Conservation (phyloP, 92 coral and sea anemone genomes). For the Zoanthus gigantus region DNA sequence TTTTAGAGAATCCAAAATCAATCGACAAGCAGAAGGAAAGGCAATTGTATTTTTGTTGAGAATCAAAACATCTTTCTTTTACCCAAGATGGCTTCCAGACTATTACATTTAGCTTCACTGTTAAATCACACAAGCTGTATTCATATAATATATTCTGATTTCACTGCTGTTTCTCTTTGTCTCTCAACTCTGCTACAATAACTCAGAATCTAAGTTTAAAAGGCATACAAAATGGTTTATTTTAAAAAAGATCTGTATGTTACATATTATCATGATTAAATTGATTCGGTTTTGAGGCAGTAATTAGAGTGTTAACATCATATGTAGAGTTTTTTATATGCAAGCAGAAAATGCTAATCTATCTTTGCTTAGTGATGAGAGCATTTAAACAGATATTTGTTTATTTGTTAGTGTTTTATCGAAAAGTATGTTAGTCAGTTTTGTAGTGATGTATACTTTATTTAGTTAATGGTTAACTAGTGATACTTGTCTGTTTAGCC, state of each 20-base stretch:
- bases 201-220: background rate
- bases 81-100: slow-evolving; percentile 52
- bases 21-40: background rate
- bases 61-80: slow-evolving; percentile 17
- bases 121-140: slow-evolving; percentile 6
- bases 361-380: background rate
- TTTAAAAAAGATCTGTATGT: slow-evolving; percentile 52
- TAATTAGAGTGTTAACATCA: slow-evolving; percentile 30
- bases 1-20: slow-evolving; percentile 6
- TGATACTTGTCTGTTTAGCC: slow-evolving; percentile 21
- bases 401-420: background rate
- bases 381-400: background rate
- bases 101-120: slow-evolving; percentile 15
- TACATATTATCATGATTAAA: slow-evolving; percentile 51
- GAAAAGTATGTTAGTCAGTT: background rate
- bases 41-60: background rate
- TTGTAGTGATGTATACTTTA: background rate
- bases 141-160: slow-evolving; percentile 19
- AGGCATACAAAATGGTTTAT: slow-evolving; percentile 21
- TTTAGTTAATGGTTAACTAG: slow-evolving; percentile 39
- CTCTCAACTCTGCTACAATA: background rate
- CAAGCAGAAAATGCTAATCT: slow-evolving; percentile 31
- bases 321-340: slow-evolving; percentile 23
- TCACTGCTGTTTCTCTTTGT: slow-evolving; percentile 26
- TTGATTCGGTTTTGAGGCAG: slow-evolving; percentile 57